phyloP scores from a whole-genome alignment of 2,113 vertebrate species.

The Barnardius zonarius region DNA sequence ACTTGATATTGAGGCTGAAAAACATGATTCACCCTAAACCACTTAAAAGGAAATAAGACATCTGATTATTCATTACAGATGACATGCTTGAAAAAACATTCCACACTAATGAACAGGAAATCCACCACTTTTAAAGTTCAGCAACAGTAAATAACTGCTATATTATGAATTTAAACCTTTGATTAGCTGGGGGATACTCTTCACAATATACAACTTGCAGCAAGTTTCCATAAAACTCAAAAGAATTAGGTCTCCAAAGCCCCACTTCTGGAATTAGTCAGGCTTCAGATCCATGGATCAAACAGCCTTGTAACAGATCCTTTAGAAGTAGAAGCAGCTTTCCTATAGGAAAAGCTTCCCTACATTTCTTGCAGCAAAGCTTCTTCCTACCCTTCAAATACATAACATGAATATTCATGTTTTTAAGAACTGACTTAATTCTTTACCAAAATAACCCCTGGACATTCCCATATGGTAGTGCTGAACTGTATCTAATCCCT shows the following conservation, averaged over 20 bases:
- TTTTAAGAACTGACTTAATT: background rate
- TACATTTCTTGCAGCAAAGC: background rate
- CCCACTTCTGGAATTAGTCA: background rate
- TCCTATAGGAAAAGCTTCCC: background rate
- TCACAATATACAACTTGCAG: background rate
- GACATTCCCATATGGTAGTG: background rate
- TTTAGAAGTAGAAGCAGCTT: background rate
- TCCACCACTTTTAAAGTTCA: background rate
- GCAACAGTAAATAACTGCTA: background rate
- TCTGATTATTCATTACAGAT: background rate
- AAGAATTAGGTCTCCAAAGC: background rate
- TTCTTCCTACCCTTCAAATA: background rate
- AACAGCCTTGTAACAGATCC: background rate
- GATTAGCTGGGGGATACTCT: background rate
- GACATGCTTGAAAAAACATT: background rate
- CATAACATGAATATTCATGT: background rate
- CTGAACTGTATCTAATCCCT: background rate
- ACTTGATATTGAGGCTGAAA: background rate
- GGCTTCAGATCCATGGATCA: background rate
- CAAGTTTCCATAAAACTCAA: background rate
- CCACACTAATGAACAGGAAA: constrained; percentile 6
- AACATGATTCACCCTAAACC: background rate
- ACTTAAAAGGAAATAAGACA: background rate
- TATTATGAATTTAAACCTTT: background rate
- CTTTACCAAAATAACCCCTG: background rate